These are phyloP conservation scores for Octodonta nipae DNA, from an alignment of 2,888 invertebrate species.

Conservation along the genomic window DNA sequence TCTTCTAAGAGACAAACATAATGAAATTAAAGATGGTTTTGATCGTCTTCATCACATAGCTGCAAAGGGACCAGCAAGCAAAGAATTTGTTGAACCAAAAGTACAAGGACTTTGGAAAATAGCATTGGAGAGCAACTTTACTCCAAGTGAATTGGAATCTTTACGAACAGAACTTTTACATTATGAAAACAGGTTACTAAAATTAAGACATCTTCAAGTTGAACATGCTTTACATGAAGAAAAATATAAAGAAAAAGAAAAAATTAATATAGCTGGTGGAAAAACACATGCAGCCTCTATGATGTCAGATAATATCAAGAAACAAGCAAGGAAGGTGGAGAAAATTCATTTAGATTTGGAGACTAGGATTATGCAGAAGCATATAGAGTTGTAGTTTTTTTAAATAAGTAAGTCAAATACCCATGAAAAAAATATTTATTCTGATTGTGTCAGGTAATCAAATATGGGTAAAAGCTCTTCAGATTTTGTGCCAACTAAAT, in stretches of 20 bases:
- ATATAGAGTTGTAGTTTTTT: conserved; percentile 66
- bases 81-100: conserved; percentile 81
- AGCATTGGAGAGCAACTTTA: conserved; percentile 68
- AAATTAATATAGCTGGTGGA: conserved; percentile 14
- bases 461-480: too few species aligned
- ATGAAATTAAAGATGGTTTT: conserved; percentile 62
- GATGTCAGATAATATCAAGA: conserved; percentile 66
- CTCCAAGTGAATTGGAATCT: conserved; percentile 66
- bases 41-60: conserved; percentile 63
- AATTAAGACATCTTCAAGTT: conserved; percentile 68
- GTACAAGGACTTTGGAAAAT: conserved; percentile 80
- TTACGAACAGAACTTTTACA: conserved; percentile 74
- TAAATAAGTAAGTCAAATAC: too few species aligned
- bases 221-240: conserved; percentile 64
- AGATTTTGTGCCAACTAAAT: too few species aligned
- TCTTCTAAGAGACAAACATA: conserved; percentile 58
- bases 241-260: conserved; percentile 47
- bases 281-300: conserved; percentile 25
- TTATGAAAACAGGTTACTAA: conserved; percentile 74
- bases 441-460: too few species aligned
- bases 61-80: conserved; percentile 63
- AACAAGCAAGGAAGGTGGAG: conserved; percentile 71
- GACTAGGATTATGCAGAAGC: conserved; percentile 58
- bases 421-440: too few species aligned
- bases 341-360: conserved; percentile 73